Conservation (phyloP, 2,797 vertebrate genomes). For the Falco columbarius region DNA sequence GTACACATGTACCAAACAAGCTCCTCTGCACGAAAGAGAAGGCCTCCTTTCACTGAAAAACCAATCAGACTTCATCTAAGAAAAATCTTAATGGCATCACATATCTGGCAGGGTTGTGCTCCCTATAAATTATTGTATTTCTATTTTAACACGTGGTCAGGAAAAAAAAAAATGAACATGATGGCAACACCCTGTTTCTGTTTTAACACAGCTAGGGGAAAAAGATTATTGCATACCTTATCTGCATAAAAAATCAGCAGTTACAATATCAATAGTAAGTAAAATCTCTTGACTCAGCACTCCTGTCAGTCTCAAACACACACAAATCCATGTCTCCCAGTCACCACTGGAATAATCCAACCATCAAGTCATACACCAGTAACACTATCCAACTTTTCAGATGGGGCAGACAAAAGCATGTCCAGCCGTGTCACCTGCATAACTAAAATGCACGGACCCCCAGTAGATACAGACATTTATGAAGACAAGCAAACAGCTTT, state of each 20-base stretch:
- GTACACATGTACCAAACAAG: neutral
- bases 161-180: neutral
- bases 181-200: neutral
- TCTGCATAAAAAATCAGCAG: neutral
- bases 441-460: fast-evolving
- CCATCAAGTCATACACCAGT: neutral
- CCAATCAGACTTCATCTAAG: neutral
- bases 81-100: neutral
- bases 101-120: neutral
- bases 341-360: neutral
- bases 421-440: neutral
- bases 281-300: neutral
- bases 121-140: neutral
- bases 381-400: neutral
- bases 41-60: neutral
- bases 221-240: neutral
- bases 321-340: neutral
- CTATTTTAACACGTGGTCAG: neutral
- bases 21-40: neutral
- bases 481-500: neutral
- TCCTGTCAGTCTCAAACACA: neutral
- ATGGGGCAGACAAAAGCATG: neutral
- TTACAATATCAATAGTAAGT: neutral
- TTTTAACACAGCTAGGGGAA: neutral
- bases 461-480: fast-evolving